Percentiles rank a stretch among this genome's conserved stretches.
phyloP scores from a whole-genome alignment of 2,113 vertebrate genomes.

The Plecturocebus donacophilus region DNA sequence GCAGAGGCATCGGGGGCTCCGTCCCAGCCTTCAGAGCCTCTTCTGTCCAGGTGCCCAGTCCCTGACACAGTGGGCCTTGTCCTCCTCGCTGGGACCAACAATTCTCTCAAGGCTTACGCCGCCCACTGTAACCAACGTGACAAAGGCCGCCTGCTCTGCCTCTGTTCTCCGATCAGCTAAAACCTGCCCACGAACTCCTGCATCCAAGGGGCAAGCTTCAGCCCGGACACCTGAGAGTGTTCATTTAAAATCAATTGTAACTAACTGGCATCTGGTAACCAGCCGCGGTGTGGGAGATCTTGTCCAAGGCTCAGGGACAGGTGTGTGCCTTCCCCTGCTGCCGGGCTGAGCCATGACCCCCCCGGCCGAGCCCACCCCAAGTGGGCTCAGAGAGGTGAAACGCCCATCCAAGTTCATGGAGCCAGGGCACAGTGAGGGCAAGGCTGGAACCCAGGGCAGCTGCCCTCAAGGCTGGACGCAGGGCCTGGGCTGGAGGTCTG shows the following conservation, averaged over 20 bases:
- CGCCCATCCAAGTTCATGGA: background rate
- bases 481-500: rapidly evolving
- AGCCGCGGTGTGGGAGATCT: rapidly evolving
- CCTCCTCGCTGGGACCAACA: too few relatives aligned
- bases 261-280: background rate
- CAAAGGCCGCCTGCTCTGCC: background rate
- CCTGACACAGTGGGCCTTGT: rapidly evolving
- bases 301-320: too few relatives aligned
- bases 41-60: rapidly evolving
- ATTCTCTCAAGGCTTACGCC: rapidly evolving
- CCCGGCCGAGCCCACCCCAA: background rate
- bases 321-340: rapidly evolving
- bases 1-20: rapidly evolving
- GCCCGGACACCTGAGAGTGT: rapidly evolving
- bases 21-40: rapidly evolving
- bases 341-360: background rate
- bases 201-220: rapidly evolving
- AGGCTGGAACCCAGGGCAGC: rapidly evolving
- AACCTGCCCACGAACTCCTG: background rate
- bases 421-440: too few relatives aligned
- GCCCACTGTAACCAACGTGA: rapidly evolving
- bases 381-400: too few relatives aligned
- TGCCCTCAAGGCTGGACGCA: rapidly evolving
- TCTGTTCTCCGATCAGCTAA: background rate
- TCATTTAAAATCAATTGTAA: background rate